Evolutionary conservation across 1,140 invertebrate genomes (phyloP), one percentile per base, ranked within the genome.

Genomic region (Venturia canescens): DNA sequence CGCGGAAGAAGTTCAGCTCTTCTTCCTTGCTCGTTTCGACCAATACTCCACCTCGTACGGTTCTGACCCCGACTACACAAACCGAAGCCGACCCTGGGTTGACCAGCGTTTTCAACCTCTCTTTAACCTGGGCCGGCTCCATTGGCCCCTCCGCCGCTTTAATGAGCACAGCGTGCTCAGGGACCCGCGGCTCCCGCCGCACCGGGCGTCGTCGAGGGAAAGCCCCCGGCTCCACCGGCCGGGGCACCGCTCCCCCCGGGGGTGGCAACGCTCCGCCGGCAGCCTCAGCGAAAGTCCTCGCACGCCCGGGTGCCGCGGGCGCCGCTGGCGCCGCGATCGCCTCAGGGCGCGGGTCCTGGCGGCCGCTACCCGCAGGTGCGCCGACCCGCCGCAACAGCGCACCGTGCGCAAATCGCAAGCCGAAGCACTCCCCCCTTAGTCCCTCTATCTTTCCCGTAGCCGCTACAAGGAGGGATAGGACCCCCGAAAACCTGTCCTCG

Each of bases 1-100:
- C n/a, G 34, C 21, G 34, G 34, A 38, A 71, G 38, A 71, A 71
- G 34, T 71, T n/a, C 9, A 71, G 69, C 6, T 48, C 38, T 21
- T 71, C 34, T 5, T 11, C 16, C 18, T 6, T 69, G 50, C 15
- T 23, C 3, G 66, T 69, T 15, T 69, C 66, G 1, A 69, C 66
- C 1, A 69, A 27, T 11, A 69, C 66, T 13, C 66, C 66, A 1
- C 69, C 69, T 16, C 4, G 31, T 3, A 71, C 69, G 1, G 69
- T 9, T 6, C 69, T 29, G 5, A 71, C 31, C 18, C 31, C 69
- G 1, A 13, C 13, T 2, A 71, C 69, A 5, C 34, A 23, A 3
- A 76, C 23, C 6, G 18, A 1, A 9, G 74, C 15, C 50, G 48
- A 1, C 11, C 27, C 69, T 5, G 69, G 38, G 27, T 71, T 23